Percentiles rank a stretch among this genome's conserved stretches.
Evolutionary conservation across 2,113 vertebrate species (phyloP).

Genomic region (Myrmophylax atrothorax): DNA sequence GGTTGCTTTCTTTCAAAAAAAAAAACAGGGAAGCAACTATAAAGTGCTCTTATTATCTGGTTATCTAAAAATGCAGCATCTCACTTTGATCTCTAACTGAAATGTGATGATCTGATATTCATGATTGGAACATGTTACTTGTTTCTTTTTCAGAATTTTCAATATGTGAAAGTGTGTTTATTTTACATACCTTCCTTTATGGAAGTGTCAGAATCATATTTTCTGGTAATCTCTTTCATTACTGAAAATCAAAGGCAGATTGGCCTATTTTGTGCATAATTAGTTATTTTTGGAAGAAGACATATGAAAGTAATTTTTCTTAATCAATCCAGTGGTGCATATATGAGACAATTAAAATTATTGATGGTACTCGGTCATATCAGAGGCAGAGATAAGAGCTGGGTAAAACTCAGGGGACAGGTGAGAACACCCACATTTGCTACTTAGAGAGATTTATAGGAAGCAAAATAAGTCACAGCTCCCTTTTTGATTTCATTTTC

Average conservation of each 20-base stretch:
- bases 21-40: background rate
- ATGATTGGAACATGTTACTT: background rate
- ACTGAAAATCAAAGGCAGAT: conserved; percentile 66
- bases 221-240: conserved; percentile 58
- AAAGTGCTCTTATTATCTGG: background rate
- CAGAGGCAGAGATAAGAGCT: conserved; percentile 19
- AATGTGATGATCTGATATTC: background rate
- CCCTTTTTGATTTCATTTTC: background rate
- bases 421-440: background rate
- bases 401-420: background rate
- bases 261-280: conserved; percentile 60
- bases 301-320: conserved; percentile 68
- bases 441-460: background rate
- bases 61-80: background rate
- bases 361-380: background rate
- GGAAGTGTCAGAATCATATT: background rate
- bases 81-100: background rate
- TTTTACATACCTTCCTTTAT: conserved; percentile 27
- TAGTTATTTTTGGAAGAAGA: conserved; percentile 58
- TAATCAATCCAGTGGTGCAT: conserved; percentile 37
- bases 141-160: conserved; percentile 27
- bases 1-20: background rate
- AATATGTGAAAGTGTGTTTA: background rate
- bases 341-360: conserved; percentile 47
- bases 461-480: background rate